Conservation (phyloP, 2,888 invertebrate species). For the Sinelater perroti region DNA sequence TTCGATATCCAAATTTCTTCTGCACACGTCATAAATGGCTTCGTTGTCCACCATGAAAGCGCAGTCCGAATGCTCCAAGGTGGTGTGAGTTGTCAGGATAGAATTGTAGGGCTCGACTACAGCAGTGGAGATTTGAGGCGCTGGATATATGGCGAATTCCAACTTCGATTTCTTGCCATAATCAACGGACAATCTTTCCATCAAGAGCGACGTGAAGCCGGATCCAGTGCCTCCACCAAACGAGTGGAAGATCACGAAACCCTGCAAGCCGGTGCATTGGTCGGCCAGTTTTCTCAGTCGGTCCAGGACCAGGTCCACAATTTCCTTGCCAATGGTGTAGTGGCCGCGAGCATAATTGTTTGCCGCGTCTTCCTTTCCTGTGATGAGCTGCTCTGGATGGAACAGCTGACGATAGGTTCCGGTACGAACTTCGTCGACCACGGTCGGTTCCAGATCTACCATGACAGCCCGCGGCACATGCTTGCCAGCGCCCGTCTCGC, state of each 20-base stretch:
- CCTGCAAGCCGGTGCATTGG: conserved; percentile 78
- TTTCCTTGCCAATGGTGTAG: conserved; percentile 80
- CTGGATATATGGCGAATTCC: conserved; percentile 88
- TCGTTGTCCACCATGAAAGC: conserved; percentile 66
- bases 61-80: conserved; percentile 68
- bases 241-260: conserved; percentile 94
- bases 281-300: conserved; percentile 76
- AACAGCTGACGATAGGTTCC: conserved; percentile 86
- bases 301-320: conserved; percentile 73
- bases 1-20: conserved; percentile 68
- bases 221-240: conserved; percentile 92
- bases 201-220: conserved; percentile 90
- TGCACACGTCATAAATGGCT: conserved; percentile 65
- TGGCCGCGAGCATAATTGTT: conserved; percentile 87
- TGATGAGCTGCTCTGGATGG: conserved; percentile 92
- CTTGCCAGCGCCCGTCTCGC: conserved; percentile 62
- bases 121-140: conserved; percentile 73
- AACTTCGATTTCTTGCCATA: conserved; percentile 94
- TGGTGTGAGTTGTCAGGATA: conserved; percentile 70
- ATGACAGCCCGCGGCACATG: conserved; percentile 73
- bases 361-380: conserved; percentile 86
- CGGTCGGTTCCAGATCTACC: conserved; percentile 75
- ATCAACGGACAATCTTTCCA: conserved; percentile 91
- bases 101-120: conserved; percentile 71
- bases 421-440: conserved; percentile 64